Conservation (phyloP, 2,888 invertebrate species). For the Andrena bicolor region DNA sequence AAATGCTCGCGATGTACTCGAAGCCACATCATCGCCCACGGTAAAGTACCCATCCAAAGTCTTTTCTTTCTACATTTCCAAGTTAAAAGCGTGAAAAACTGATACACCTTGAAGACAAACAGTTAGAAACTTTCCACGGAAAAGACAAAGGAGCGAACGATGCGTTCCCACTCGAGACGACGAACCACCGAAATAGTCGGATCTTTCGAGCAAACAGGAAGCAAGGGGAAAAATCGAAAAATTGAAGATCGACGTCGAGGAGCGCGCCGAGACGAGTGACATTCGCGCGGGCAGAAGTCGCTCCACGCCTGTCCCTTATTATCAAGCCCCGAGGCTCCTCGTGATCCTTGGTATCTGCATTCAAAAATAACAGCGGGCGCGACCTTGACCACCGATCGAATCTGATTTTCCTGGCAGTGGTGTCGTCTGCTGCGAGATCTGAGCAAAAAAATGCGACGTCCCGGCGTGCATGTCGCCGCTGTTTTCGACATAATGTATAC, state of each 20-base stretch:
- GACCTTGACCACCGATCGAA: conserved; percentile 63
- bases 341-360: conserved; percentile 30
- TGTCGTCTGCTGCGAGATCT: conserved; percentile 29
- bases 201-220: too few species aligned
- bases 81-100: too few species aligned
- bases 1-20: too few species aligned
- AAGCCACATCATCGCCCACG: too few species aligned
- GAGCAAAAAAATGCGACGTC: conserved; percentile 38
- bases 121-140: background rate
- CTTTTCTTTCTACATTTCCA: too few species aligned
- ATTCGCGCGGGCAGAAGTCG: background rate
- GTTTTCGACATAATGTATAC: conserved; percentile 54
- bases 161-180: background rate
- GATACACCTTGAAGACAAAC: too few species aligned
- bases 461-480: conserved; percentile 20
- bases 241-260: background rate
- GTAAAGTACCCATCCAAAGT: too few species aligned
- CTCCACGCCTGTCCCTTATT: conserved; percentile 6
- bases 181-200: conserved; percentile 3
- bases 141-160: background rate
- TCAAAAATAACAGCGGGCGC: conserved; percentile 63
- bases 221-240: background rate
- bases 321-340: conserved; percentile 8
- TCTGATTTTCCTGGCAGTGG: conserved; percentile 24
- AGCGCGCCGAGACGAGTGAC: background rate